Evolutionary conservation across 2,113 vertebrate species (phyloP).

Genomic region (Micronisus gabar): DNA sequence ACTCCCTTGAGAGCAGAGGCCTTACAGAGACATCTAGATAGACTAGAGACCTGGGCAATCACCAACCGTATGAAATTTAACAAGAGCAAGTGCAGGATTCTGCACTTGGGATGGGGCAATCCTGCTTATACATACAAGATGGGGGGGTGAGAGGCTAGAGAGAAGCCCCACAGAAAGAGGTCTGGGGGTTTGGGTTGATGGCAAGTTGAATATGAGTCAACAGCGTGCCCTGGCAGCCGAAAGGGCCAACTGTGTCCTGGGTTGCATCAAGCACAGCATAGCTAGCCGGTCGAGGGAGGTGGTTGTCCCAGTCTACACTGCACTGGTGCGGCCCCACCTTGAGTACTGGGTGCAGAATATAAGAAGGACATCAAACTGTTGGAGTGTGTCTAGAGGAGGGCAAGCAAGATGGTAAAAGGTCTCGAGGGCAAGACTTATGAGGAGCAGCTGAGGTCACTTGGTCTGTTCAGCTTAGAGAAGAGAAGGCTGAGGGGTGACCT

Average conservation of each 20-base stretch:
- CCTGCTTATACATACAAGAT: not conserved
- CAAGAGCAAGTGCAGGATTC: not conserved
- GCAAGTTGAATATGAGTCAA: not conserved
- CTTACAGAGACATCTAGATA: not conserved
- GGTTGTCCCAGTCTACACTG: too few species aligned
- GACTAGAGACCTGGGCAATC: not conserved
- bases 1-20: not conserved
- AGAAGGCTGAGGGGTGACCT: not conserved
- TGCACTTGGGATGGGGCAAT: not conserved
- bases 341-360: too few species aligned
- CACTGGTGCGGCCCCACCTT: too few species aligned
- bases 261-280: too few species aligned
- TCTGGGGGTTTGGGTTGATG: not conserved
- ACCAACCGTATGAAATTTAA: not conserved
- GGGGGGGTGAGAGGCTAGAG: not conserved
- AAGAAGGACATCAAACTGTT: too few species aligned
- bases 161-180: not conserved
- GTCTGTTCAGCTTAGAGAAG: not conserved
- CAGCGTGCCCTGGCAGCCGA: not conserved
- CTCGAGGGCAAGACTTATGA: not conserved
- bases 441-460: not conserved
- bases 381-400: not conserved
- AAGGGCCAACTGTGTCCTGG: too few species aligned
- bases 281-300: too few species aligned
- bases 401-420: not conserved